These are phyloP conservation scores for Chamaetylas fuelleborni DNA, from an alignment of 2,113 vertebrate species.

Conservation along the genomic window DNA sequence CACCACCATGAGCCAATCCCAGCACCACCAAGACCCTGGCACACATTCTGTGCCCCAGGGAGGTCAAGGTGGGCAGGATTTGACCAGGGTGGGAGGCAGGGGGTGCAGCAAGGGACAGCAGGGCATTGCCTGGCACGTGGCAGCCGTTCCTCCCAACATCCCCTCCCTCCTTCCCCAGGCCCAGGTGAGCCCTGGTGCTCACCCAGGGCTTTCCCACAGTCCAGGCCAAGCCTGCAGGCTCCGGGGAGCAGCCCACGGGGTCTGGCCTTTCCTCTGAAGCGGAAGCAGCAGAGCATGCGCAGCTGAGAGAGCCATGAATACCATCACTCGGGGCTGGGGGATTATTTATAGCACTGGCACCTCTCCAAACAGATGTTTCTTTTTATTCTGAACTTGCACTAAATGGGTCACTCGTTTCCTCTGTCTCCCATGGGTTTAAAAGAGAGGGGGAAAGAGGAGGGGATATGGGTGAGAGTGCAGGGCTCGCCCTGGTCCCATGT, in stretches of 20 bases:
- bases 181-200: not conserved
- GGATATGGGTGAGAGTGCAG: slow-evolving; percentile 11
- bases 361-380: slow-evolving; percentile 79
- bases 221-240: slow-evolving; percentile 2
- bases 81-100: accelerated
- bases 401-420: slow-evolving; percentile 73
- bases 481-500: not conserved
- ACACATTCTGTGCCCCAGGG: not conserved
- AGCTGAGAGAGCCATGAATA: not conserved
- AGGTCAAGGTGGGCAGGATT: not conserved
- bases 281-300: slow-evolving; percentile 41
- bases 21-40: not conserved
- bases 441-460: not conserved
- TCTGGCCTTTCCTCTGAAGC: not conserved
- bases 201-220: slow-evolving; percentile 68
- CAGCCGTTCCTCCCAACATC: not conserved
- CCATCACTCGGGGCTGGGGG: slow-evolving; percentile 33
- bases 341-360: slow-evolving; percentile 76
- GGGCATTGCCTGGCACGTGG: not conserved
- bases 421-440: slow-evolving; percentile 52
- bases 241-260: not conserved
- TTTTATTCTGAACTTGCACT: slow-evolving; percentile 73
- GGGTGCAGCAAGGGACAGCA: not conserved
- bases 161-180: not conserved
- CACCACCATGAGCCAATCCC: not conserved